Evolutionary conservation across 2,888 invertebrate species (phyloP), one percentile per base, ranked within the genome.

Genomic region (Pemphredon lugubris): DNA sequence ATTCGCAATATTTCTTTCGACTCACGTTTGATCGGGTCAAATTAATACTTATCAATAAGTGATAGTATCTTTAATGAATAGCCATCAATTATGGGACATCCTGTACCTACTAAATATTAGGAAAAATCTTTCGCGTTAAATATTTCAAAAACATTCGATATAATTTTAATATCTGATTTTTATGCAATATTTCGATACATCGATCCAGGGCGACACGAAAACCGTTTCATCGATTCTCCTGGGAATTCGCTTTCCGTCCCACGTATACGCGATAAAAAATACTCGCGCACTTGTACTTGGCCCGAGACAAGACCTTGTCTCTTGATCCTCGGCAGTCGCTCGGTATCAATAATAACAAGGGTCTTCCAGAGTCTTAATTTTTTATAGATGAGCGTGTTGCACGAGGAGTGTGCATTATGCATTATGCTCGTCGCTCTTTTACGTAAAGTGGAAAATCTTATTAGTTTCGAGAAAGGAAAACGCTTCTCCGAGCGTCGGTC

Each of bases 371-470:
- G 37, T 47, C 23, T 20, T 6, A 3, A 32, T 60, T 34, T 34
- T 53, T 70, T 47, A 70, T 71, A 48, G 30, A 71, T 55, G 26
- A 44, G 21, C 47, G 23, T 34, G 47, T 53, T 57, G 42, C 70
- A 71, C n/a, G n/a, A n/a, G n/a, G n/a, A n/a, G n/a, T 32, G 63
- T 63, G 9, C 30, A 44, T 63, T 57, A 54, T 63, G 57, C 53
- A 44, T 47, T 42, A 32, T n/a, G 20, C 37, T 37, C n/a, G 14
- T 16, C 20, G 6, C 13, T 45, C 55, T 57, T 48, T 71, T 71
- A 71, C 63, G 70, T 70, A 70, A 71, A 34, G 14, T 20, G 57
- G 37, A 39, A 53, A 63, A 63, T 63, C 53, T 57, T 20, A 57
- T 71, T 70, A 70, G 4, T 42, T 69, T 48, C 5, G 14, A 14